phyloP scores from a whole-genome alignment of 2,888 invertebrate species.

The Sipunculus nudus region DNA sequence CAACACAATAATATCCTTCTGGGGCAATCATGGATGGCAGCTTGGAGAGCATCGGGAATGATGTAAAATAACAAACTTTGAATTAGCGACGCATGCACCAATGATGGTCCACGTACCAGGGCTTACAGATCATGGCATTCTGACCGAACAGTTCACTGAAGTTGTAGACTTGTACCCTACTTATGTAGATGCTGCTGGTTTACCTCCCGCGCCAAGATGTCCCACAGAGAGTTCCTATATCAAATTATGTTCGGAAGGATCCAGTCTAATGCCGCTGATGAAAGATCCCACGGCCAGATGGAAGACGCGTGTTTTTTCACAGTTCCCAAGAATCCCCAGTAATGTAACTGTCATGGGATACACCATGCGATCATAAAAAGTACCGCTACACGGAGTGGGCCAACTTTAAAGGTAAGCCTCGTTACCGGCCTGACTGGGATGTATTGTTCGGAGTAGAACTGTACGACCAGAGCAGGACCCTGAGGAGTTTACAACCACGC shows the following conservation, averaged over 20 bases:
- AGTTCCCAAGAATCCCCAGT: not conserved
- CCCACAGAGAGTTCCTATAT: conserved; percentile 19
- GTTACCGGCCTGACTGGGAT: conserved; percentile 7
- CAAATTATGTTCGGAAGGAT: conserved; percentile 27
- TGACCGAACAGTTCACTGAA: not conserved
- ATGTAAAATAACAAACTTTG: conserved; percentile 9
- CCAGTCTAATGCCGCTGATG: conserved; percentile 14
- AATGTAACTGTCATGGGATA: not conserved
- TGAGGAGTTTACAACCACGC: too few relatives aligned
- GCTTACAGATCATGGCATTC: not conserved
- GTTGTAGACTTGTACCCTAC: conserved; percentile 16
- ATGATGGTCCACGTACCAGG: conserved; percentile 40
- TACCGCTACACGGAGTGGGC: conserved; percentile 1
- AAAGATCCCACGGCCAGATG: not conserved
- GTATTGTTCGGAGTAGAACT: too few relatives aligned
- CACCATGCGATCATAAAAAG: not conserved
- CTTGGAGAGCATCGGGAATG: not conserved
- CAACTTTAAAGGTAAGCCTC: not conserved
- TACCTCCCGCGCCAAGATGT: conserved; percentile 18
- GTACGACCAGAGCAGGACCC: too few relatives aligned
- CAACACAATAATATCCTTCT: conserved; percentile 40
- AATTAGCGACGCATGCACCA: conserved; percentile 4
- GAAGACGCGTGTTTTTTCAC: not conserved
- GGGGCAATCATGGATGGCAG: conserved; percentile 42
- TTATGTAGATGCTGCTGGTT: conserved; percentile 46